Percentiles rank a stretch among this genome's conserved stretches.
Evolutionary conservation across 2,888 invertebrate genomes (phyloP).

Genomic region (Pachliopta kotzebuea): DNA sequence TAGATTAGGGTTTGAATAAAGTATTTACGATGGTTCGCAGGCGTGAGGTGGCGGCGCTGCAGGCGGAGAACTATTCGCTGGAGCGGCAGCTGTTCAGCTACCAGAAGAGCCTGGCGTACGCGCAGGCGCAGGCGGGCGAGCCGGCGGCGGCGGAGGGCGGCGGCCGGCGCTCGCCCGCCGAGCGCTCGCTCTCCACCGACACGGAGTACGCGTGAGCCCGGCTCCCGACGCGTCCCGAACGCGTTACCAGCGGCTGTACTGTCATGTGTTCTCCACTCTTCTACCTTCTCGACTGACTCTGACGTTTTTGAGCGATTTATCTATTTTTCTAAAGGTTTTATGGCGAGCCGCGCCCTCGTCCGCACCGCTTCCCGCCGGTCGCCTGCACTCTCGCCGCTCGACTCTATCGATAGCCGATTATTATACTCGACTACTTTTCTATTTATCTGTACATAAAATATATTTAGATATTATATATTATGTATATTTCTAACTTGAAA

Average conservation of each 20-base stretch:
- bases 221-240: constrained; percentile 19
- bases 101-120: constrained; percentile 88
- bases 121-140: constrained; percentile 82
- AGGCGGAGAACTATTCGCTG: constrained; percentile 91
- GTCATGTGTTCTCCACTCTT: constrained; percentile 53
- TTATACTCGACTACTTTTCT: constrained; percentile 80
- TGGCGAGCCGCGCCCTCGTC: constrained; percentile 78
- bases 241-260: constrained; percentile 31
- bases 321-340: constrained; percentile 80
- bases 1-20: too few relatives aligned
- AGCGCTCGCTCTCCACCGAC: constrained; percentile 83
- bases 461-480: constrained; percentile 80
- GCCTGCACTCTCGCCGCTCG: constrained; percentile 79
- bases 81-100: constrained; percentile 91
- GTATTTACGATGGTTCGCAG: constrained; percentile 60
- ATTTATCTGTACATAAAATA: constrained; percentile 80
- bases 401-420: constrained; percentile 78
- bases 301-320: constrained; percentile 80
- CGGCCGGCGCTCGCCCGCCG: constrained; percentile 75
- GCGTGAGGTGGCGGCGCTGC: constrained; percentile 88
- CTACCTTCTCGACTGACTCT: constrained; percentile 77
- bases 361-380: constrained; percentile 77
- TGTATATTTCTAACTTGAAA: constrained; percentile 79
- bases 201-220: constrained; percentile 85
- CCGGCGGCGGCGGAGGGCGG: constrained; percentile 58